Evolutionary conservation across 1,140 invertebrate species (phyloP), one percentile per base, ranked within the genome.

Genomic region (Panagrolaimus sp.): DNA sequence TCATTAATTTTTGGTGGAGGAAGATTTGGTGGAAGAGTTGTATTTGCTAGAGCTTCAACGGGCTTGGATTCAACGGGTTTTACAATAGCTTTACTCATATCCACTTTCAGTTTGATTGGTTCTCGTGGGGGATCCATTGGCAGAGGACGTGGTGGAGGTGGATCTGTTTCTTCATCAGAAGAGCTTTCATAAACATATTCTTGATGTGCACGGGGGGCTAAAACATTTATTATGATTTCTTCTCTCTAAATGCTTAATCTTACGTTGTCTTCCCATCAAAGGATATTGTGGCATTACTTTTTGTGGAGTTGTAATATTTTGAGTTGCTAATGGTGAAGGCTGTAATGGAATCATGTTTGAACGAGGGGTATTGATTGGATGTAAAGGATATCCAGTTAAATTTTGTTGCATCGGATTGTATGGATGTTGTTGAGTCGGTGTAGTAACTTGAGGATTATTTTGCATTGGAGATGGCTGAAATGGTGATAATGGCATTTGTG

Each of bases 141-240:
- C 51, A 57, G n/a, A 4, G 20, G 51, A 4, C 4, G 1, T 8
- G 51, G 51, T n/a, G 13, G 51, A 2, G 51, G 51, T 27, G 51
- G 51, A 57, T 57, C 51, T 20, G 51, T 57, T 57, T 57, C 51
- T 27, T 57, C 51, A 57, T 57, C 51, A 8, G 51, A 57, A 25
- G 51, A 57, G 20, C 20, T 25, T 57, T 38, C 31, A 38, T 38
- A 38, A 38, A 38, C 31, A 38, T 38, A 38, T 38, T 38, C 31
- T 38, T 38, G 31, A 38, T 38, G 31, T 38, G 31, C 31, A 4
- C 31, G 2, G 2, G 31, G 31, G 2, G 31, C 31, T 38, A 38
- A 38, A 38, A 38, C 31, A 38, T 2, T 38, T 4, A 38, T 38
- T 4, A 4, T 38, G 2, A 7, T 38, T 4, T 38, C 31, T n/a